A percentile compares a stretch with the other conserved stretches of the same genome.
Conservation (phyloP, 2,113 vertebrate species). For the Thermophis baileyi region DNA sequence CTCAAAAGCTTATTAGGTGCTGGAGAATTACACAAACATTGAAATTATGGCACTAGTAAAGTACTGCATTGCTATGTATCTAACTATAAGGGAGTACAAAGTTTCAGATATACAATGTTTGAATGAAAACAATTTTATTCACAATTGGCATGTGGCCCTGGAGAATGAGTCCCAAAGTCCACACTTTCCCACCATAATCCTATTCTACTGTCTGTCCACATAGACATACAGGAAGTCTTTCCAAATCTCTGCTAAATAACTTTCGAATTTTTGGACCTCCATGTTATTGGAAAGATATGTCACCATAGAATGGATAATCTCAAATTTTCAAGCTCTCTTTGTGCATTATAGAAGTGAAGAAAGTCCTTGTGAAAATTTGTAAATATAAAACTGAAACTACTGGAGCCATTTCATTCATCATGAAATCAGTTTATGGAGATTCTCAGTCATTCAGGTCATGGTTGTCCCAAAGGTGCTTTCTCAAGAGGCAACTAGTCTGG, state of each 20-base stretch:
- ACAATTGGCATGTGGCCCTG: background rate
- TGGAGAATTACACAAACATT: background rate
- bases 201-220: background rate
- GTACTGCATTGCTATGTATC: background rate
- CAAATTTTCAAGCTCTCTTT: background rate
- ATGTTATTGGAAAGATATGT: background rate
- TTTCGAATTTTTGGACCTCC: background rate
- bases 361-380: background rate
- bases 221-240: background rate
- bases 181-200: background rate
- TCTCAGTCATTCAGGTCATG: no score
- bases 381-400: background rate
- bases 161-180: background rate
- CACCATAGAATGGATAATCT: background rate
- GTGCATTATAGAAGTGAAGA: background rate
- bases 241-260: background rate
- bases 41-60: background rate
- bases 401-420: background rate
- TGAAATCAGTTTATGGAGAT: background rate
- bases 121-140: background rate
- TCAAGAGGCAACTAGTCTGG: no score
- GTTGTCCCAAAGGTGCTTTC: no score
- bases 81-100: background rate
- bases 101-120: background rate
- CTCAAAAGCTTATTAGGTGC: background rate